These are phyloP conservation scores for Ctenodactylus gundi DNA, from an alignment of 2,113 vertebrate species.

Conservation along the genomic window DNA sequence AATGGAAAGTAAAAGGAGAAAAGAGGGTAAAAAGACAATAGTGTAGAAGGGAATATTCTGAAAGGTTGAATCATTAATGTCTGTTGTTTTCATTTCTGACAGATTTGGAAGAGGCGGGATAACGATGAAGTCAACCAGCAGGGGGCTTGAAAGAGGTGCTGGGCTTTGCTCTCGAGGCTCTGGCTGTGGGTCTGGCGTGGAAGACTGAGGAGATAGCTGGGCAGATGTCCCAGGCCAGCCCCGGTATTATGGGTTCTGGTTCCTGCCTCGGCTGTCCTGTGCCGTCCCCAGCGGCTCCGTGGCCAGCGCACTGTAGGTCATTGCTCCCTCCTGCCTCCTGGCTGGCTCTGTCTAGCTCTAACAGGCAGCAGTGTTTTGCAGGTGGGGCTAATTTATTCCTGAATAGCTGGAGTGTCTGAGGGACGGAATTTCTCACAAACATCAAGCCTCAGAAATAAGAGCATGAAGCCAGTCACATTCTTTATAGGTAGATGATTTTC, in stretches of 20 bases:
- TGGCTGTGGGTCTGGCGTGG: too few relatives aligned
- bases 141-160: conserved; percentile 83
- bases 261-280: neutral
- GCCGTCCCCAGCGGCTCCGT: neutral
- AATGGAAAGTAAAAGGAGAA: neutral
- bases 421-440: neutral
- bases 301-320: neutral
- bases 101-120: conserved; percentile 97
- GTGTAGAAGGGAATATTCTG: neutral
- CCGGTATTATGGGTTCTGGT: neutral
- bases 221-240: neutral
- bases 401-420: neutral
- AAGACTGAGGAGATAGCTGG: too few relatives aligned
- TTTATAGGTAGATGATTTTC: neutral
- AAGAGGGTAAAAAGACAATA: neutral
- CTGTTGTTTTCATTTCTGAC: conserved; percentile 8
- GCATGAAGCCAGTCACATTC: neutral
- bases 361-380: neutral
- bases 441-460: neutral
- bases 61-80: neutral
- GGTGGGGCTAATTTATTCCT: conserved; percentile 27
- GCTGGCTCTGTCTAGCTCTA: neutral
- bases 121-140: conserved; percentile 88
- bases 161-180: too few relatives aligned
- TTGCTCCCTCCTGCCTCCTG: neutral